Percentiles rank a stretch among this genome's conserved stretches.
phyloP scores from a whole-genome alignment of 2,888 invertebrate species.

The Lucinisca nassula region DNA sequence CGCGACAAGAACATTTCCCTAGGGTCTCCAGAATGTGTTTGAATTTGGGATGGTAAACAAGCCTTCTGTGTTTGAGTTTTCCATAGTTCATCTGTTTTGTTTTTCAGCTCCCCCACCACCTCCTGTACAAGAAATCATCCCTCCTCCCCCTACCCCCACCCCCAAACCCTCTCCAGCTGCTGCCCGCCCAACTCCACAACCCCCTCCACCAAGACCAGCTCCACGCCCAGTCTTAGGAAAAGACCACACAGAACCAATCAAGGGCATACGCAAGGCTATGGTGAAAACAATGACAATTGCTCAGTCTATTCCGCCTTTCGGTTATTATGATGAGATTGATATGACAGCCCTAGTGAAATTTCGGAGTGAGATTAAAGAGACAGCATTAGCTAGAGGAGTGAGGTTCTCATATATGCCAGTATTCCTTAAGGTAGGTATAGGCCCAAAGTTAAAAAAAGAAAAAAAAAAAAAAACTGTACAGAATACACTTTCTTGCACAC shows the following conservation, averaged over 20 bases:
- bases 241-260: conserved; percentile 91
- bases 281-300: conserved; percentile 97
- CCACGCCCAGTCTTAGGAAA: conserved; percentile 66
- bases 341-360: conserved; percentile 93
- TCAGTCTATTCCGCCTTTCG: conserved; percentile 94
- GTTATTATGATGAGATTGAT: conserved; percentile 97
- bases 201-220: conserved; percentile 57
- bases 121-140: background rate
- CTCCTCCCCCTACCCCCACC: background rate
- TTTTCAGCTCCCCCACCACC: conserved; percentile 31
- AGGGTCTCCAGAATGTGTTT: too few species aligned
- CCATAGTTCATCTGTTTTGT: too few species aligned
- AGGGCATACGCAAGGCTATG: conserved; percentile 97
- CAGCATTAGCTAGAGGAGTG: conserved; percentile 89
- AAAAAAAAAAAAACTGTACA: too few species aligned
- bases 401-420: conserved; percentile 98
- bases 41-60: too few species aligned
- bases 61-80: too few species aligned
- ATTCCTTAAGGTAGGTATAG: conserved; percentile 92
- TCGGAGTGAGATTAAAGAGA: conserved; percentile 91
- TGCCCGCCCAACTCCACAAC: conserved; percentile 47
- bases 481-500: too few species aligned
- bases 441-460: too few species aligned
- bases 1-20: too few species aligned
- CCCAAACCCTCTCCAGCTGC: conserved; percentile 3